Evolutionary conservation across 1,140 invertebrate genomes (phyloP), one percentile per base, ranked within the genome.

Genomic region (Centruroides vittatus): DNA sequence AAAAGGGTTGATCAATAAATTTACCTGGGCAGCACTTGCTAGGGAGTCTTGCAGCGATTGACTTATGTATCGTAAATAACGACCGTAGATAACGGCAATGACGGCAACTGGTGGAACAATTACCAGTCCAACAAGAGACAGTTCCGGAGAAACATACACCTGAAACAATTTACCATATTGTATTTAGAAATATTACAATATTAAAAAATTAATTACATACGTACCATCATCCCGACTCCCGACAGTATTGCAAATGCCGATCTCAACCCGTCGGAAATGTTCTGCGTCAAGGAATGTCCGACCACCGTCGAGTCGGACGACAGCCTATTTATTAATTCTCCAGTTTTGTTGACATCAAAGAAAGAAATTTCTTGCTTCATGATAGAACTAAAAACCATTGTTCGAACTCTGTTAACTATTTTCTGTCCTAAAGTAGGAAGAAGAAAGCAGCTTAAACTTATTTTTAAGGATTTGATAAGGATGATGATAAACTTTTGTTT

Each of bases 221-320:
- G 75, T 76, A 93, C 89, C 94, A 98, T 98, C 89, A 98, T 94
- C 5, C 83, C 84, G 23, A 89, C 82, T 10, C 92, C 91, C 54
- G 86, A 86, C 48, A 81, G 70, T 6, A 88, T 85, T 82, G 93
- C 92, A 54, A 93, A 83, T 5, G 84, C 69, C 0, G 91, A 88
- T 46, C 94, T 74, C 12, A 97, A 72, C 0, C 94, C 94, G 78
- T 98, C 93, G 41, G 93, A 95, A 62, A 98, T 82, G 75, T 98
- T 98, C 68, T 83, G 84, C 47, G 93, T 96, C 2, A 98, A 78
- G 7, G 92, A 87, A 47, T 86, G 82, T n/a, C 92, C 92, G 3
- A 98, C 89, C 13, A 96, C 75, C 60, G 87, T 83, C 5, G 93
- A 88, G 73, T 99, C 95, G 56, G 91, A 84, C 61, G 85, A 87